Percentiles rank a stretch among this genome's conserved stretches.
These are phyloP conservation scores for Agrotis segetum DNA, from an alignment of 2,888 invertebrate species.

Conservation along the genomic window DNA sequence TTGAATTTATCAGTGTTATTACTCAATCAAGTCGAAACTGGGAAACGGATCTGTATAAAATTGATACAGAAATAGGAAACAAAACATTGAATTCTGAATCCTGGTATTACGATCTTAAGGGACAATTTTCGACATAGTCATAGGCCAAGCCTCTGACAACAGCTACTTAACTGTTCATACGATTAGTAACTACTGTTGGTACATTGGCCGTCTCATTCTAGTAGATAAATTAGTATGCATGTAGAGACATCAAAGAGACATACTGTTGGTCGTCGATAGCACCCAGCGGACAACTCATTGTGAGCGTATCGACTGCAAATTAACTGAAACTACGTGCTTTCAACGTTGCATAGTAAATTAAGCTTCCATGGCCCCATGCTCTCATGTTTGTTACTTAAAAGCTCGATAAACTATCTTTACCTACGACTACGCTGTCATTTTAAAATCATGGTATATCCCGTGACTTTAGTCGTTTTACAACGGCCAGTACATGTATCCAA, in stretches of 20 bases:
- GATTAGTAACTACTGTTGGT: not conserved
- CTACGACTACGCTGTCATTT: too few relatives aligned
- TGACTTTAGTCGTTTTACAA: too few relatives aligned
- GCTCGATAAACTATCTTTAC: too few relatives aligned
- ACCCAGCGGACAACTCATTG: not conserved
- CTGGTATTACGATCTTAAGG: too few relatives aligned
- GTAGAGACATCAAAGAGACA: not conserved
- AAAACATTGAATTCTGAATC: too few relatives aligned
- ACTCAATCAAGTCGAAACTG: too few relatives aligned
- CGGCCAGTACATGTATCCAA: too few relatives aligned
- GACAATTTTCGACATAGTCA: too few relatives aligned
- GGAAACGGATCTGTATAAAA: too few relatives aligned
- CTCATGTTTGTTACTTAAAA: not conserved
- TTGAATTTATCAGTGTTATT: too few relatives aligned
- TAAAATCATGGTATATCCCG: too few relatives aligned
- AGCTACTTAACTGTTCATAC: not conserved
- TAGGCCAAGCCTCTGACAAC: not conserved
- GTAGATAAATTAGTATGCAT: constrained; percentile 9
- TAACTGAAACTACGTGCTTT: constrained; percentile 30
- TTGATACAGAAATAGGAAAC: too few relatives aligned
- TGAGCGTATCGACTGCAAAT: constrained; percentile 16
- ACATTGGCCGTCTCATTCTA: not conserved
- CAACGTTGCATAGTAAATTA: constrained; percentile 5
- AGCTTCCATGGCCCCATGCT: not conserved
- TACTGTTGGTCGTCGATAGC: constrained; percentile 14